These are phyloP conservation scores for Dipodomys stephensi DNA, from an alignment of 2,113 vertebrate genomes.

Conservation along the genomic window DNA sequence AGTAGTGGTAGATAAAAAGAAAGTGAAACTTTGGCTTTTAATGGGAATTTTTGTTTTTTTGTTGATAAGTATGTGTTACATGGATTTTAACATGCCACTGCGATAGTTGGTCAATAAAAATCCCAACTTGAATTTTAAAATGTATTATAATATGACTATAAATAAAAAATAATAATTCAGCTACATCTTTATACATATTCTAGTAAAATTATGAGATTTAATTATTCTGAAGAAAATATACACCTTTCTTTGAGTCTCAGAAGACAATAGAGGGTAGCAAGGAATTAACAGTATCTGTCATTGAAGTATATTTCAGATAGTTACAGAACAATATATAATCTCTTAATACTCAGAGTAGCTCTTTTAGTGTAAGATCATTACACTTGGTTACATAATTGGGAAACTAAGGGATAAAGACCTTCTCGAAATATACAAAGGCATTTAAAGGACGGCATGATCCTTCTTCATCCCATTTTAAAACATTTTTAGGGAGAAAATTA, in stretches of 20 bases:
- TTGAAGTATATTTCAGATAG: neutral
- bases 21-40: neutral
- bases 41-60: neutral
- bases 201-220: too few relatives aligned
- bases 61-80: neutral
- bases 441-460: neutral
- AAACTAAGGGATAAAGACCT: neutral
- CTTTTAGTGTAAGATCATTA: neutral
- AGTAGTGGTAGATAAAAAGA: neutral
- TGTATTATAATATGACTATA: neutral
- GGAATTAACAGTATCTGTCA: neutral
- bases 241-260: neutral
- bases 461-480: neutral
- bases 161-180: neutral
- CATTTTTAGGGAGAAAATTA: neutral
- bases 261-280: neutral
- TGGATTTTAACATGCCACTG: neutral
- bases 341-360: neutral
- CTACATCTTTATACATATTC: too few relatives aligned
- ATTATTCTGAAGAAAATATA: too few relatives aligned
- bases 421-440: neutral
- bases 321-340: neutral
- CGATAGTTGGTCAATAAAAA: neutral
- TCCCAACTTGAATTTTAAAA: neutral
- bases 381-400: neutral